phyloP scores from a whole-genome alignment of 2,888 invertebrate species.

The Apamea crenata region DNA sequence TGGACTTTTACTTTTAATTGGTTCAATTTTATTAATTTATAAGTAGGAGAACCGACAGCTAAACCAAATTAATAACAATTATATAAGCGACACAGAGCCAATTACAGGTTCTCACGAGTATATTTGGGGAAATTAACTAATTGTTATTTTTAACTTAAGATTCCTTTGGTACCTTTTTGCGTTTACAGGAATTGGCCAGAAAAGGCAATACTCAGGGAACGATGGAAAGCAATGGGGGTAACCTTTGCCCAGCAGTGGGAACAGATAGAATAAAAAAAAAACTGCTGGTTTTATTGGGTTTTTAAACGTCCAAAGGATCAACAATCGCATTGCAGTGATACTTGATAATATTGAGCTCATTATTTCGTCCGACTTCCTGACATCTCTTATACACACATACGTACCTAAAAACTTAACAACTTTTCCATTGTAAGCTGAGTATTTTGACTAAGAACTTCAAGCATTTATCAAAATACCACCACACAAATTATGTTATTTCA shows the following conservation, averaged over 20 bases:
- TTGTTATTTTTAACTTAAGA: background rate
- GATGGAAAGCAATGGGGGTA: background rate
- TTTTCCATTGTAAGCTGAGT: background rate
- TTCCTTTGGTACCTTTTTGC: background rate
- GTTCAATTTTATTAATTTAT: background rate
- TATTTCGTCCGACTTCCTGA: background rate
- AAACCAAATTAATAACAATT: too few relatives aligned
- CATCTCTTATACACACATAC: background rate
- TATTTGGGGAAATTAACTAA: background rate
- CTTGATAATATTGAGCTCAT: background rate
- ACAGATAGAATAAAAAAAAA: background rate
- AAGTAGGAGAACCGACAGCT: too few relatives aligned
- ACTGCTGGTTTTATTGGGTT: background rate
- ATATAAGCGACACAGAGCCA: too few relatives aligned
- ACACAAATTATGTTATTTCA: too few relatives aligned
- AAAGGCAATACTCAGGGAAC: background rate
- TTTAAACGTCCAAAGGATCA: background rate
- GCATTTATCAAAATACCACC: too few relatives aligned
- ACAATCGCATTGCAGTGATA: background rate
- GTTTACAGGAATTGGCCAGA: background rate
- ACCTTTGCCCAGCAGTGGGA: background rate
- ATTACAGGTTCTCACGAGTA: too few relatives aligned
- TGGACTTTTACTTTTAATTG: conserved; percentile 1
- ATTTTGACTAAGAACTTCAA: background rate
- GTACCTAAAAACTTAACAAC: background rate